Evolutionary conservation across 2,113 vertebrate species (phyloP).

Genomic region (Alethe castanea): DNA sequence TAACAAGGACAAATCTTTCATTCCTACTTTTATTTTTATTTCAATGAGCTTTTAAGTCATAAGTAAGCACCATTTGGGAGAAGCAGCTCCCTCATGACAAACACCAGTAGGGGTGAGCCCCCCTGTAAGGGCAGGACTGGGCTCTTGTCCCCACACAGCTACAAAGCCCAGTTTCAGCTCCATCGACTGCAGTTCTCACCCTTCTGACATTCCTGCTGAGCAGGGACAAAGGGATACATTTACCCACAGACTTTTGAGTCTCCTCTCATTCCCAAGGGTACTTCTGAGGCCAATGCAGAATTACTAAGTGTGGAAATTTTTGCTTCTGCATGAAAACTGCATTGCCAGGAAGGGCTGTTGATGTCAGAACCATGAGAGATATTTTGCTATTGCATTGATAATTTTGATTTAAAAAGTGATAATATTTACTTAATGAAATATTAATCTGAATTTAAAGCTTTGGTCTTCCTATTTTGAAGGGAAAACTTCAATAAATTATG

Average conservation of each 20-base stretch:
- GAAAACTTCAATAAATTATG: not conserved
- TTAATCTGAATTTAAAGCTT: not conserved
- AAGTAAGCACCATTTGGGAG: not conserved
- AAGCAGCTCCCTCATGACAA: not conserved
- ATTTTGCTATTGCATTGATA: not conserved
- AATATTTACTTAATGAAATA: conserved; percentile 41
- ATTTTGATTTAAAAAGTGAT: not conserved
- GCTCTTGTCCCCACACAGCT: not conserved
- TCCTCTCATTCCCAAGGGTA: not conserved
- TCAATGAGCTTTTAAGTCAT: not conserved
- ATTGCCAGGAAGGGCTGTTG: not conserved
- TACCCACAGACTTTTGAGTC: not conserved
- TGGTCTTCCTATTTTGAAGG: not conserved
- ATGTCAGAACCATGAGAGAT: not conserved
- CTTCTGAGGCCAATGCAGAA: not conserved
- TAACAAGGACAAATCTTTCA: not conserved
- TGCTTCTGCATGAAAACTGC: not conserved
- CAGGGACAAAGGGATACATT: not conserved
- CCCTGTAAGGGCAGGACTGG: not conserved
- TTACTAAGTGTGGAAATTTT: not conserved
- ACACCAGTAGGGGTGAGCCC: accelerated
- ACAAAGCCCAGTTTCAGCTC: not conserved
- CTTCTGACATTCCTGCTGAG: accelerated
- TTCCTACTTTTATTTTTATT: not conserved
- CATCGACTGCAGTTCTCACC: not conserved